These are phyloP conservation scores for Dichetophora obliterata DNA, from an alignment of 2,888 invertebrate species.

Conservation along the genomic window DNA sequence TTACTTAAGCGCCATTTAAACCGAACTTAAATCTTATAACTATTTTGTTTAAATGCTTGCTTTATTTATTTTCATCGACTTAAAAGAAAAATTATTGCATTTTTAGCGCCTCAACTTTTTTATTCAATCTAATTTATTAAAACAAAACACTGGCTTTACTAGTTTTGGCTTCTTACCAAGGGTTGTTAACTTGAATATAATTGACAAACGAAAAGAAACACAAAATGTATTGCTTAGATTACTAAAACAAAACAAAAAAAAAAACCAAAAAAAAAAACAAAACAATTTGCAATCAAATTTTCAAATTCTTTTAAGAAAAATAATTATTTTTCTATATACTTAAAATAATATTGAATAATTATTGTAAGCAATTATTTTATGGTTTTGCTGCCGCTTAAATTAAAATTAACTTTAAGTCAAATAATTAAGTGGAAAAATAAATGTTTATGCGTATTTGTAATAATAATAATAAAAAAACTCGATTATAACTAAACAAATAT, in stretches of 20 bases:
- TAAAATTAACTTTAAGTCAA: constrained; percentile 11
- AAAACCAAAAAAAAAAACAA: no score
- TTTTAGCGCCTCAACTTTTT: no score
- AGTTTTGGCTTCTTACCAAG: no score
- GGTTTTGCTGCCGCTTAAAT: background rate
- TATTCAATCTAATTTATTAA: background rate
- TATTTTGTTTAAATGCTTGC: background rate
- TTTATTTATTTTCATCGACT: background rate
- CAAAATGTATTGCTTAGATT: background rate
- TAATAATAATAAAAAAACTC: constrained; percentile 29
- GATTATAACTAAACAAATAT: constrained; percentile 44
- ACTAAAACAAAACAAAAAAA: background rate
- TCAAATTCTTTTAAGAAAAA: background rate
- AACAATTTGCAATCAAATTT: no score
- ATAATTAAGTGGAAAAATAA: constrained; percentile 13
- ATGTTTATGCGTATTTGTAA: constrained; percentile 22
- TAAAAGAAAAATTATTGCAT: no score
- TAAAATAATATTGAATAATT: no score
- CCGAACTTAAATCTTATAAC: background rate
- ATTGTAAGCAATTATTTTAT: background rate
- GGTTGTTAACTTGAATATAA: no score
- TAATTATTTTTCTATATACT: no score
- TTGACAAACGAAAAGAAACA: no score
- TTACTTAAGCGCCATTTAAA: background rate
- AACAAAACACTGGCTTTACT: background rate